These are phyloP conservation scores for Pimephales promelas DNA, from an alignment of 2,113 vertebrate species.

Conservation along the genomic window DNA sequence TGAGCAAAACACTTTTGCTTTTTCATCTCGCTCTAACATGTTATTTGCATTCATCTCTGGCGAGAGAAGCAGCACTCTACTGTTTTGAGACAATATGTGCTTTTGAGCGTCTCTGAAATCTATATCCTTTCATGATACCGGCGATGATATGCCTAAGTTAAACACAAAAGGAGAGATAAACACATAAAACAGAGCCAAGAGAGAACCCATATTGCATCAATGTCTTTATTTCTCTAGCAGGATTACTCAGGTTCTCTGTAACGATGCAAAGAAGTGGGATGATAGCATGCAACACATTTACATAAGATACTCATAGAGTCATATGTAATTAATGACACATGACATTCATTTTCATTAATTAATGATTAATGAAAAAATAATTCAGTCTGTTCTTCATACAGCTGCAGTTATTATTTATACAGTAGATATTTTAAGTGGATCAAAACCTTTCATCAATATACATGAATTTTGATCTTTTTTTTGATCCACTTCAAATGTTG, in stretches of 20 bases:
- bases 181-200: not conserved
- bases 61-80: not conserved
- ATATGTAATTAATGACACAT: too few species aligned
- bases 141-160: not conserved
- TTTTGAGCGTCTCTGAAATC: constrained; percentile 16
- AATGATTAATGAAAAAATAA: too few species aligned
- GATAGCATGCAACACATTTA: not conserved
- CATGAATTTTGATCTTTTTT: too few species aligned
- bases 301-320: not conserved
- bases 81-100: constrained; percentile 27
- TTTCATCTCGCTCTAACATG: constrained; percentile 34
- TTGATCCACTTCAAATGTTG: too few species aligned
- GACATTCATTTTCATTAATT: too few species aligned
- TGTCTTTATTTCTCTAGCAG: not conserved
- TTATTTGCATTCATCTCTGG: constrained; percentile 35
- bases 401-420: too few species aligned
- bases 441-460: too few species aligned
- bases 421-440: too few species aligned
- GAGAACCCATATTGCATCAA: not conserved
- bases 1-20: constrained; percentile 24
- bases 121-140: not conserved
- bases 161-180: not conserved
- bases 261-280: not conserved
- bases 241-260: not conserved
- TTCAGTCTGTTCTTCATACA: not conserved